Base-by-base conservation (phyloP, 1,140 invertebrate genomes). In the Philaenus spumarius region DNA sequence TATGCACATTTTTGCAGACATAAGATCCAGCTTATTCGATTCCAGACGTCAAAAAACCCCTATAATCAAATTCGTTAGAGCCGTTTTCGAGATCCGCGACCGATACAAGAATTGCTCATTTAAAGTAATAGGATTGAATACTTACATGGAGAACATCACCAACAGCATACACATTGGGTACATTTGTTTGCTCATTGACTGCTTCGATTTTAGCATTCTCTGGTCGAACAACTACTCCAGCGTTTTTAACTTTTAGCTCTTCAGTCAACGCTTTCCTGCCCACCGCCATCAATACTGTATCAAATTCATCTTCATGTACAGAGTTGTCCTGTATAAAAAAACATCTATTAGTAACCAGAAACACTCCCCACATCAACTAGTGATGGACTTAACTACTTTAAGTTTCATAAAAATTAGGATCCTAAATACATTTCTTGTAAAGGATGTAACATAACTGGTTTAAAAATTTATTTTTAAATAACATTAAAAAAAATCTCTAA, bases 61-160 rank as follows among this genome's bases (percentile, higher is more conserved):
- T n/a, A n/a, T n/a, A n/a, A n/a, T n/a, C n/a, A n/a, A n/a, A n/a
- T n/a, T n/a, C n/a, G n/a, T n/a, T n/a, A n/a, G n/a, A n/a, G n/a
- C n/a, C n/a, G n/a, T n/a, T n/a, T n/a, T n/a, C n/a, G n/a, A n/a
- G n/a, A n/a, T n/a, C n/a, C n/a, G n/a, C n/a, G n/a, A n/a, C n/a
- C n/a, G n/a, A n/a, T n/a, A n/a, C n/a, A n/a, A n/a, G n/a, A n/a
- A n/a, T n/a, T n/a, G n/a, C n/a, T n/a, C n/a, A n/a, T n/a, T n/a
- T n/a, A n/a, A n/a, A n/a, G n/a, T n/a, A n/a, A n/a, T n/a, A n/a
- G n/a, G n/a, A n/a, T n/a, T n/a, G n/a, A n/a, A 24, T 52, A 77
- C 80, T 77, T 62, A 81, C 85, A 66, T 93, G 82, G 55, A 97
- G 78, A 64, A 98, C 89, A 79, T 98, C 97, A 19, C 96, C 97